Evolutionary conservation across 2,797 vertebrate genomes (phyloP).

Genomic region (Iguana delicatissima): DNA sequence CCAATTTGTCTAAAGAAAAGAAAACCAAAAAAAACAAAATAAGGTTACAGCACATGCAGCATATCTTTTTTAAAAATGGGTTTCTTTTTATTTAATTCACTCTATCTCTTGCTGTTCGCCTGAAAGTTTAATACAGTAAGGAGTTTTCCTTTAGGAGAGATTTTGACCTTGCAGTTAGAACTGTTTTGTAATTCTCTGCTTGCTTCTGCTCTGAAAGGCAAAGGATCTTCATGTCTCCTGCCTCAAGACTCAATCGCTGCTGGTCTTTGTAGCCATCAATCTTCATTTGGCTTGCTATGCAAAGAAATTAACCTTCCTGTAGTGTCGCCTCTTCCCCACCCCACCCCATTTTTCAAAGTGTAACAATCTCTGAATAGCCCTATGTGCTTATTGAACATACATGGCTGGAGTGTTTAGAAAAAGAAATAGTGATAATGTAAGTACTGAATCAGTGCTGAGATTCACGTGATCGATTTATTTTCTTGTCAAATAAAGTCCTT

Average conservation of each 20-base stretch:
- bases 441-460: slow-evolving; percentile 66
- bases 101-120: not conserved
- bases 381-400: slow-evolving; percentile 12
- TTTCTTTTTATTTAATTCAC: not conserved
- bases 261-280: slow-evolving; percentile 45
- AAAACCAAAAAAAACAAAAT: not conserved
- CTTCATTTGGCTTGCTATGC: slow-evolving; percentile 49
- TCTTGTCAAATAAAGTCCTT: slow-evolving; percentile 74
- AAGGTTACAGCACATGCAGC: not conserved
- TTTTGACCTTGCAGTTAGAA: slow-evolving; percentile 25
- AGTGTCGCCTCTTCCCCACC: not conserved
- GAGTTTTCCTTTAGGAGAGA: slow-evolving; percentile 10
- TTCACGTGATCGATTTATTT: slow-evolving; percentile 74
- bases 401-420: slow-evolving; percentile 5
- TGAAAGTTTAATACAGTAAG: not conserved
- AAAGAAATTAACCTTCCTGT: slow-evolving; percentile 56
- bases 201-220: slow-evolving; percentile 26
- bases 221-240: slow-evolving; percentile 26
- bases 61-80: not conserved
- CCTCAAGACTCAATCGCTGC: slow-evolving; percentile 31
- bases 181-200: slow-evolving; percentile 28
- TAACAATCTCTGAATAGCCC: slow-evolving; percentile 31
- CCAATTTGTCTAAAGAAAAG: not conserved
- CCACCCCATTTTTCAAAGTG: slow-evolving; percentile 27
- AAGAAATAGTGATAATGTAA: slow-evolving; percentile 43